A percentile compares a stretch with the other conserved stretches of the same genome.
Evolutionary conservation across 2,113 vertebrate species (phyloP).

Genomic region (Fukomys damarensis): DNA sequence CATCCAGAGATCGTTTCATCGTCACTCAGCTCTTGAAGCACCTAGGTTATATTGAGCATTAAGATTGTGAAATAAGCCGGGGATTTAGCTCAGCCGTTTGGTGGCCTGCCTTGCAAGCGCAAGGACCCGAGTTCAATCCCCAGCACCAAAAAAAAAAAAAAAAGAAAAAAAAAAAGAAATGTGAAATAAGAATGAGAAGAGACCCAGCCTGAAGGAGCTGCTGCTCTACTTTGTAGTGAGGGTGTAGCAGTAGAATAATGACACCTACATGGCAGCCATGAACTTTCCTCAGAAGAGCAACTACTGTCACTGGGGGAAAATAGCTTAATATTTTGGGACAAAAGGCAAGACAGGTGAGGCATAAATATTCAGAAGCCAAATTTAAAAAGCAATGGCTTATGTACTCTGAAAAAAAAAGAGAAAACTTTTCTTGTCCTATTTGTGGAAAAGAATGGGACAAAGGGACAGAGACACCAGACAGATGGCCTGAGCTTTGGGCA

Average conservation of each 20-base stretch:
- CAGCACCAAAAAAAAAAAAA: too few species aligned
- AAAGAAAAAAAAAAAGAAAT: too few species aligned
- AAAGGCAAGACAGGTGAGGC: neutral
- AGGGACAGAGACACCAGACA: neutral
- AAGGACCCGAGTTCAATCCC: too few species aligned
- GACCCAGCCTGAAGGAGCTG: neutral
- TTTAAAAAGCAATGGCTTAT: neutral
- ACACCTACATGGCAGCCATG: neutral
- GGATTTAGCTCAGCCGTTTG: too few species aligned
- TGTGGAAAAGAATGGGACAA: neutral
- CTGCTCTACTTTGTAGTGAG: neutral
- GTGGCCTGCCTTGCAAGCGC: too few species aligned
- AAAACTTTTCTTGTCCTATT: neutral
- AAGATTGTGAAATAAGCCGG: neutral
- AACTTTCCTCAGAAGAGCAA: neutral
- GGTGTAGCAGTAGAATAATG: neutral
- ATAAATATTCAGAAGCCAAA: neutral
- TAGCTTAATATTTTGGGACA: neutral
- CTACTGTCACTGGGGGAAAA: neutral
- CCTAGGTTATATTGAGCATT: neutral
- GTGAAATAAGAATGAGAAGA: neutral
- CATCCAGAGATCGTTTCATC: neutral
- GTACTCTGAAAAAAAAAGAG: neutral
- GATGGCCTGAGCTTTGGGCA: neutral
- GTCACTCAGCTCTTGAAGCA: neutral